These are phyloP conservation scores for Probaryconus sp. DNA, from an alignment of 1,140 invertebrate species.

Conservation along the genomic window DNA sequence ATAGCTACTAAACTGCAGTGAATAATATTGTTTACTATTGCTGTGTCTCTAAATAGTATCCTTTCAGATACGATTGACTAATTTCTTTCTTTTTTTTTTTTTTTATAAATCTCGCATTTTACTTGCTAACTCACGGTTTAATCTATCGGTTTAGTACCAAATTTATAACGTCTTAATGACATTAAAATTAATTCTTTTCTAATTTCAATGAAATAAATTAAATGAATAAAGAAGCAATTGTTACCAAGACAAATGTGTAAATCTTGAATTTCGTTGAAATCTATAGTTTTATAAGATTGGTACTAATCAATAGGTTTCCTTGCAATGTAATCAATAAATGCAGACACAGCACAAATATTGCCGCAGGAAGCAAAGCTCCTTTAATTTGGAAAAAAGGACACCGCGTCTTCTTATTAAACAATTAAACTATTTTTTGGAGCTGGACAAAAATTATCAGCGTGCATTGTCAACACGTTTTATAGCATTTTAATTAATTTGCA, in stretches of 20 bases:
- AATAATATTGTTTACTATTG: neutral
- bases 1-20: neutral
- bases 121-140: neutral
- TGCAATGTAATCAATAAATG: constrained; percentile 20
- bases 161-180: neutral
- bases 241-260: too few species aligned
- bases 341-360: constrained; percentile 9
- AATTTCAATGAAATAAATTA: neutral
- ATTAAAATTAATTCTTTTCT: too few species aligned
- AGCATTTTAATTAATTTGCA: neutral
- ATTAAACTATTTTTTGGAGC: constrained; percentile 4
- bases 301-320: neutral
- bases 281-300: neutral
- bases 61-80: neutral
- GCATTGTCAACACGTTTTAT: neutral
- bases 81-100: too few species aligned
- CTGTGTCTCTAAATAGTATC: constrained; percentile 4
- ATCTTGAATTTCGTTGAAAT: too few species aligned
- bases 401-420: constrained; percentile 1
- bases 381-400: neutral
- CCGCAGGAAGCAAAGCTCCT: constrained; percentile 15
- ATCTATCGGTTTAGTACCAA: neutral
- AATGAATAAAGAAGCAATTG: neutral
- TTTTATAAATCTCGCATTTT: neutral
- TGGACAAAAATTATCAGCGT: neutral